Base-by-base conservation (phyloP, 2,888 invertebrate species). In the Acronicta psi region DNA sequence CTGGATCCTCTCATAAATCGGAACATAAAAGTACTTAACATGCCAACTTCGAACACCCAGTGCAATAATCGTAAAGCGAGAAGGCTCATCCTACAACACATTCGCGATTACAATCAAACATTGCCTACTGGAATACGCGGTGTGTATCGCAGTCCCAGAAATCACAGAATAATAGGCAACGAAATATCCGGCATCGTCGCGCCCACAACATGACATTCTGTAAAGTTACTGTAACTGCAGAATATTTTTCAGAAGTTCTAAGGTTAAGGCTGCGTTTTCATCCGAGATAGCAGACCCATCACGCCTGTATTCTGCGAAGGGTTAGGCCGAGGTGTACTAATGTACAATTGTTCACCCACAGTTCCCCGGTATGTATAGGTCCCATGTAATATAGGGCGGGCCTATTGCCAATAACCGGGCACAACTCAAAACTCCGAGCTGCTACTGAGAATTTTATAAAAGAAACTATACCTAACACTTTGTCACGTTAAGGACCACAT, bases 71-170 rank as follows among this genome's bases (percentile, higher is more conserved):
- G 44, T 69, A 69, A 69, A 69, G 57, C 23, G 38, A 65, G 38
- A 65, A 58, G 44, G 54, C 45, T 69, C 61, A 68, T 68, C 54
- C 49, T 49, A 47, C 37, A 36, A 38, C 50, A 49, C 44, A 58
- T 69, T 45, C 58, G 36, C 25, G 69, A 70, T 69, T 63, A 66
- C 38, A 46, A 70, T 69, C 70, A 59, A 50, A 44, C 53, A 41
- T 52, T 55, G 58, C 53, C 70, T 63, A 69, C 70, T 70, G 67
- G 70, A 62, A 70, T 70, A 62, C 37, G 41, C 60, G 37, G 47
- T 44, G 42, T 44, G 45, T 41, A 29, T 13, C 29, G 37, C 50
- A 29, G 11, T 7, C n/a, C n/a, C n/a, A 34, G 5, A 34, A 29
- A 4, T 7, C n/a, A 5, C n/a, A 34, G 5, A 34, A 68, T 67